Evolutionary conservation across 92 coral and sea anemone genomes (phyloP).

Genomic region (Actinernus sp.): DNA sequence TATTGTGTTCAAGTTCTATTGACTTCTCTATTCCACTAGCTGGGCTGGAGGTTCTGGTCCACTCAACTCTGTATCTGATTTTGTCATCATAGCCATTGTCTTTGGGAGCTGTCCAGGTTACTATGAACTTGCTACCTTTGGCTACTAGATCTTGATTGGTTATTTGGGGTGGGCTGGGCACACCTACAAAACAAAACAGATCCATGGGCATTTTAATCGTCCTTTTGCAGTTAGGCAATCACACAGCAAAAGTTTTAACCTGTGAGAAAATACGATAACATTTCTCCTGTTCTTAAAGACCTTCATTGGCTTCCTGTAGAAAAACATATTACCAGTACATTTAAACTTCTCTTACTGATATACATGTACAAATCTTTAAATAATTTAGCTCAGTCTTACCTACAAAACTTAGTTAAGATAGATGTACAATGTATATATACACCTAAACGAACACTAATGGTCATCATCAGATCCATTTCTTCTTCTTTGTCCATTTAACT

Average conservation of each 20-base stretch:
- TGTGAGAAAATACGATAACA: background rate
- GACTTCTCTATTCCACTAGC: background rate
- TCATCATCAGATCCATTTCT: no score
- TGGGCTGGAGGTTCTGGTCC: constrained; percentile 4
- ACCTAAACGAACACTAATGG: no score
- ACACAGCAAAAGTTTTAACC: no score
- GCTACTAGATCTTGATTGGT: constrained; percentile 6
- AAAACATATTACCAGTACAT: no score
- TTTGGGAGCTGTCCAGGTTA: constrained; percentile 49
- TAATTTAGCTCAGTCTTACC: no score
- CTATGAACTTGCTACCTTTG: background rate
- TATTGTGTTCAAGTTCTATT: background rate
- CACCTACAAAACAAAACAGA: constrained; percentile 24
- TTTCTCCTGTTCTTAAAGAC: background rate
- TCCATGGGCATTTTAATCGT: background rate
- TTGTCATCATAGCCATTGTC: constrained; percentile 42
- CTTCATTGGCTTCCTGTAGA: background rate
- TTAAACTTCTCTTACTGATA: no score
- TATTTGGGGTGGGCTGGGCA: constrained; percentile 51
- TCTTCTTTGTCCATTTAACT: no score
- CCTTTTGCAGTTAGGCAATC: no score
- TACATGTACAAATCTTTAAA: no score
- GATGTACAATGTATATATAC: no score
- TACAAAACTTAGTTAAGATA: no score
- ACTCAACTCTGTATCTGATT: constrained; percentile 36